phyloP scores from a whole-genome alignment of 2,113 vertebrate genomes.

The Falcunculus frontatus region DNA sequence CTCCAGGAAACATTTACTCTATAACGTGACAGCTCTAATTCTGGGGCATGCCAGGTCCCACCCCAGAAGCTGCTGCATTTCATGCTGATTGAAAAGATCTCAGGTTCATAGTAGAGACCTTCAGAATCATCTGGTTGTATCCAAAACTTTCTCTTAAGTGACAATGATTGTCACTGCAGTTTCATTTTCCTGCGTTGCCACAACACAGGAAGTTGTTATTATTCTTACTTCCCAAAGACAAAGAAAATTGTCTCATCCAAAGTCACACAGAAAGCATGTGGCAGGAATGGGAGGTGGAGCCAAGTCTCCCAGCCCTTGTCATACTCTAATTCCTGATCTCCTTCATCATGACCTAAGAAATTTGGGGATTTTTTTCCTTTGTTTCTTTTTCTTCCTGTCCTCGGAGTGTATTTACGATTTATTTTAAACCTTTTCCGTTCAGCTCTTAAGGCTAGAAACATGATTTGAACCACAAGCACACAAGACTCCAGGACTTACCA shows the following conservation, averaged over 20 bases:
- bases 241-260: background rate
- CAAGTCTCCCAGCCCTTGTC: background rate
- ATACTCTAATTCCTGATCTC: conserved; percentile 2
- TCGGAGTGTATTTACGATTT: background rate
- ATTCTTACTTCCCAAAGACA: background rate
- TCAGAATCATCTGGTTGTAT: background rate
- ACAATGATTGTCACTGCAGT: background rate
- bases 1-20: background rate
- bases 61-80: background rate
- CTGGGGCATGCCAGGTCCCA: background rate
- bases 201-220: background rate
- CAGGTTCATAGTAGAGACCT: background rate
- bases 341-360: background rate
- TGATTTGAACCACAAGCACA: background rate
- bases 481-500: background rate
- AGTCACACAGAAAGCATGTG: background rate
- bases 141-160: background rate
- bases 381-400: conserved; percentile 48
- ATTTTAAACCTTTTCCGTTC: conserved; percentile 4
- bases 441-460: background rate
- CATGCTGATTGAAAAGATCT: background rate
- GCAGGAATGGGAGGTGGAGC: background rate
- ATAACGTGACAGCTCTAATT: rapidly evolving
- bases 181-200: background rate
- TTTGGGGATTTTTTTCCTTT: background rate